Percentiles rank a stretch among this genome's conserved stretches.
These are phyloP conservation scores for Anguilla obscura DNA, from an alignment of 2,797 vertebrate species.

Conservation along the genomic window DNA sequence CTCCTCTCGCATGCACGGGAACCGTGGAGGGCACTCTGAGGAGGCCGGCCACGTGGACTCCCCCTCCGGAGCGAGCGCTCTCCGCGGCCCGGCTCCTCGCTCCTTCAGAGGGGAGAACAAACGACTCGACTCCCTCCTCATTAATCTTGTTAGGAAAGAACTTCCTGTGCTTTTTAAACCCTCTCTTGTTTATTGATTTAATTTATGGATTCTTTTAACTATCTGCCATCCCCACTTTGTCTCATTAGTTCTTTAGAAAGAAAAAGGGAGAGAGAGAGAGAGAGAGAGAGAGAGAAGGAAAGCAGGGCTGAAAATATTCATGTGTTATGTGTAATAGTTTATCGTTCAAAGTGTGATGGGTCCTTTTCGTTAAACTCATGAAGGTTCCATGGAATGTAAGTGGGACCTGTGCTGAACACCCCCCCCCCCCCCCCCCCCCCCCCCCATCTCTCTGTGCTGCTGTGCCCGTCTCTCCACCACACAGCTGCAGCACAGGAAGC, in stretches of 20 bases:
- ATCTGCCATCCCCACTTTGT: conserved; percentile 60
- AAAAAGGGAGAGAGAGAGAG: conserved; percentile 47
- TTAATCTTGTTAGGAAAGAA: conserved; percentile 47
- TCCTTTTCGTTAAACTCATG: not conserved
- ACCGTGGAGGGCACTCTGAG: conserved; percentile 52
- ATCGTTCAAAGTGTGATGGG: conserved; percentile 63
- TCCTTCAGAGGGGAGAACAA: conserved; percentile 44
- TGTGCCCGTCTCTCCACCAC: not conserved
- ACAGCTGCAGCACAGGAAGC: conserved; percentile 2
- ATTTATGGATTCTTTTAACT: conserved; percentile 68
- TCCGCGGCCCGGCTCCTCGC: conserved; percentile 43
- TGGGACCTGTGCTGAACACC: not conserved
- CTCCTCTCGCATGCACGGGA: conserved; percentile 48
- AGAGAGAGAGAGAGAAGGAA: conserved; percentile 57
- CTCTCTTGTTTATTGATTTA: conserved; percentile 64
- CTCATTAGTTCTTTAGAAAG: conserved; percentile 42
- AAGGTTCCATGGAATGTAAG: not conserved
- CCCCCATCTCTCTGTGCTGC: conserved; percentile 19
- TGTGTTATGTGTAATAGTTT: not conserved
- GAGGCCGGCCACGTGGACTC: conserved; percentile 57
- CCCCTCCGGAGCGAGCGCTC: conserved; percentile 51
- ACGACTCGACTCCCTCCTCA: conserved; percentile 43
- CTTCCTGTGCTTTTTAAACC: conserved; percentile 68
- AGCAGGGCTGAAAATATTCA: conserved; percentile 41
- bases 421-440: not conserved